Evolutionary conservation across 2,888 invertebrate genomes (phyloP), one percentile per base, ranked within the genome.

Genomic region (Eulithis prunata): DNA sequence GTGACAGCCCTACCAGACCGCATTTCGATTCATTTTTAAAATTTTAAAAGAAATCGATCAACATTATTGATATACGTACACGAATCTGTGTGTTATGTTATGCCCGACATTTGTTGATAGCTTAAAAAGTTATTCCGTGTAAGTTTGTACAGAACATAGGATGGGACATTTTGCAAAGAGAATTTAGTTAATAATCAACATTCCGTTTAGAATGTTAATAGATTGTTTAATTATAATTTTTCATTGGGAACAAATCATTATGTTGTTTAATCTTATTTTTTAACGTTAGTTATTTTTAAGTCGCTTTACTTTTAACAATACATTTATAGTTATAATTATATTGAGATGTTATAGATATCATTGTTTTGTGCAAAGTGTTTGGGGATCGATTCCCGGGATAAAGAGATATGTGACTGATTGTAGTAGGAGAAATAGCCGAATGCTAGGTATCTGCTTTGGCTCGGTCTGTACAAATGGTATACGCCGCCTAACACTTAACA

Each of bases 121-220:
- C 88, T 87, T 90, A 89, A 87, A 86, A 82, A 78, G 87, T 91
- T 91, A 89, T 89, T 89, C 90, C 87, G 86, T 88, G 85, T 93
- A 91, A 92, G 90, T 89, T 86, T 92, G 92, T 93, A 92, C 91
- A 92, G 90, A 89, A 87, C 79, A 89, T 92, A 93, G 92, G 92
- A 92, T 90, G 93, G 93, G 93, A 93, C 93, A 90, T 87, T 89
- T 92, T 93, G 93, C 93, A 93, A 93, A 93, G 90, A 93, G 89
- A 91, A 92, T 87, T 89, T 93, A 93, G 92, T 84, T 93, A 88
- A 88, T 90, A 91, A 88, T 80, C 68, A 87, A 92, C 93, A 93
- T 93, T 93, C 93, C 93, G 92, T 79, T 91, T 93, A 93, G 93
- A 92, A 93, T 93, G 93, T 93, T 93, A 92, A 81, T 90, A 90